Percentiles rank a stretch among this genome's conserved stretches.
Evolutionary conservation across 1,140 invertebrate genomes (phyloP).

Genomic region (Nixonia krombeini): DNA sequence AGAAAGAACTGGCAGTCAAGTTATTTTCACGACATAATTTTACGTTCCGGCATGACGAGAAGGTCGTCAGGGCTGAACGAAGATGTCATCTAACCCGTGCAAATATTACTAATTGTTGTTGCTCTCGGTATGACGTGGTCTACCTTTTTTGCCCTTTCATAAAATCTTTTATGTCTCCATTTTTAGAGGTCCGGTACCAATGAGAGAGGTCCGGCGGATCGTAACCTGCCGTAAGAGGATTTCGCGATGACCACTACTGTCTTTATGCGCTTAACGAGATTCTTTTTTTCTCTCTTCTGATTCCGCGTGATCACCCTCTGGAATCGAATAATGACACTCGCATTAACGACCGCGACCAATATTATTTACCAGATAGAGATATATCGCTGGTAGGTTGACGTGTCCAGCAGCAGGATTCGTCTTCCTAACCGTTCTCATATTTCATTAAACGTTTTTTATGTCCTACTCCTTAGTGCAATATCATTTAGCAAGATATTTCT

Average conservation of each 20-base stretch:
- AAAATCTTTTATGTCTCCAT: constrained; percentile 43
- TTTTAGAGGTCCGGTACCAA: constrained; percentile 36
- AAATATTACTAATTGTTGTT: constrained; percentile 43
- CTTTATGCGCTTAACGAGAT: constrained; percentile 40
- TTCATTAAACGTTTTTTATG: constrained; percentile 30
- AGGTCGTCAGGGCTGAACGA: constrained; percentile 14
- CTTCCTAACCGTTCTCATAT: constrained; percentile 22
- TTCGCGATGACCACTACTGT: constrained; percentile 30
- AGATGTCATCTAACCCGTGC: constrained; percentile 29
- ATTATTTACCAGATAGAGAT: constrained; percentile 36
- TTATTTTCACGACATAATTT: too few relatives aligned
- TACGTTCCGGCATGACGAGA: too few relatives aligned
- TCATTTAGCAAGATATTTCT: too few relatives aligned
- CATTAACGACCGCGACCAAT: constrained; percentile 30
- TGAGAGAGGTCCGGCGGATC: constrained; percentile 33
- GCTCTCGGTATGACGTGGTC: too few relatives aligned
- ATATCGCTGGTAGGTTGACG: constrained; percentile 19
- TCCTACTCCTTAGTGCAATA: background rate
- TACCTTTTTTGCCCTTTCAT: constrained; percentile 32
- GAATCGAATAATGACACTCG: constrained; percentile 36
- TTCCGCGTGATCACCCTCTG: constrained; percentile 20
- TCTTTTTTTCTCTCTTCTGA: constrained; percentile 26
- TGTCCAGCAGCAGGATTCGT: too few relatives aligned
- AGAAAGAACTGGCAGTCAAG: too few relatives aligned
- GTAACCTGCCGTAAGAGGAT: constrained; percentile 37